A percentile compares a stretch with the other conserved stretches of the same genome.
These are phyloP conservation scores for Leptothorax acervorum DNA, from an alignment of 2,888 invertebrate species.

Conservation along the genomic window DNA sequence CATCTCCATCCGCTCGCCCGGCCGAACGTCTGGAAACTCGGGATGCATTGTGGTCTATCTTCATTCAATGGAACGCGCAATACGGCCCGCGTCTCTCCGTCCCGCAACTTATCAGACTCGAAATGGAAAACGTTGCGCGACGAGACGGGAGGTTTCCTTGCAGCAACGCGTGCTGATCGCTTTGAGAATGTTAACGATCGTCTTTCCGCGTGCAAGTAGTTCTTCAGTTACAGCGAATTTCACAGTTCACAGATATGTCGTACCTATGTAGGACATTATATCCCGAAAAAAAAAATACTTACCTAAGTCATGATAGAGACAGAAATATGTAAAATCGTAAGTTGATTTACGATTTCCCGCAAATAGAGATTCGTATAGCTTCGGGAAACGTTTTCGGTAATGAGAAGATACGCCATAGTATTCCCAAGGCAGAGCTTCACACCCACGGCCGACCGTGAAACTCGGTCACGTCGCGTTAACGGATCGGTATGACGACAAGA, in stretches of 20 bases:
- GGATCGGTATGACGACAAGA: constrained; percentile 49
- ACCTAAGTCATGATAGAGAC: not conserved
- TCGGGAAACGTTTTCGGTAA: not conserved
- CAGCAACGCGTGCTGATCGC: constrained; percentile 37
- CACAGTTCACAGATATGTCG: not conserved
- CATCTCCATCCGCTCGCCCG: constrained; percentile 61
- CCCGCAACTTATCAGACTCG: not conserved
- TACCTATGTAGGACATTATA: not conserved
- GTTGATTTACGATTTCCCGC: not conserved
- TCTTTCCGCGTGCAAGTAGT: constrained; percentile 19
- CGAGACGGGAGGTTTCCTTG: constrained; percentile 35
- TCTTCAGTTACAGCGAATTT: not conserved
- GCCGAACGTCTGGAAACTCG: constrained; percentile 68
- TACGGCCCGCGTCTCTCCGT: constrained; percentile 47
- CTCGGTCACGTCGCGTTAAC: constrained; percentile 30
- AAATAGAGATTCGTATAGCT: too few relatives aligned
- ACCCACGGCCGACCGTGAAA: constrained; percentile 37
- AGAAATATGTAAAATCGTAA: not conserved
- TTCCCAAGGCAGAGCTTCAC: not conserved
- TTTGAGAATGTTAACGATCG: constrained; percentile 52
- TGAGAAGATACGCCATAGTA: not conserved
- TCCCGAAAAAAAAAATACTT: not conserved
- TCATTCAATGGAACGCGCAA: constrained; percentile 70
- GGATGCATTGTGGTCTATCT: constrained; percentile 68
- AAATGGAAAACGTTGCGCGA: constrained; percentile 59